Percentiles rank a stretch among this genome's conserved stretches.
Conservation (phyloP, 2,888 invertebrate genomes). For the Bellardia bayeri region DNA sequence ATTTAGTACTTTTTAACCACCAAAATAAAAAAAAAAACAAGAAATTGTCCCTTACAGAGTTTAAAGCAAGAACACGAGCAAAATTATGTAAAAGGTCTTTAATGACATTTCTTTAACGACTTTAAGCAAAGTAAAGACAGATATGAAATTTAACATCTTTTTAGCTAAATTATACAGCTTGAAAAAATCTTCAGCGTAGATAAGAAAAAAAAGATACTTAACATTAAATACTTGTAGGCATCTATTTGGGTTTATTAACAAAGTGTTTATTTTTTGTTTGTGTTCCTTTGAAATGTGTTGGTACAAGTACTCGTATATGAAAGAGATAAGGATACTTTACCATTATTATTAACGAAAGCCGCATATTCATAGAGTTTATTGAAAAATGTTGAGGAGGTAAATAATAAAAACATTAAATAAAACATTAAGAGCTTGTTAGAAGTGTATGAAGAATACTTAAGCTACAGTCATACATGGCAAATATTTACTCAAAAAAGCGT, state of each 20-base stretch:
- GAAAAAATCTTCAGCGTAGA: not conserved
- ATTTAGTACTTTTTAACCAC: not conserved
- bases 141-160: not conserved
- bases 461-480: no score
- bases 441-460: not conserved
- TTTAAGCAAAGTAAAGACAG: not conserved
- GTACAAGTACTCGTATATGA: slow-evolving; percentile 22
- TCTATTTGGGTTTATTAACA: slow-evolving; percentile 18
- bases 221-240: slow-evolving; percentile 23
- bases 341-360: slow-evolving; percentile 34
- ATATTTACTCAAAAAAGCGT: no score
- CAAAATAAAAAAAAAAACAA: not conserved
- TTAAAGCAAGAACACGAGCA: not conserved
- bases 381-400: slow-evolving; percentile 10
- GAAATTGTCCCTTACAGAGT: not conserved
- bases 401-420: slow-evolving; percentile 18
- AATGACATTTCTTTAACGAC: not conserved
- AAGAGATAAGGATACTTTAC: slow-evolving; percentile 56
- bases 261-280: slow-evolving; percentile 20
- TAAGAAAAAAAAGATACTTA: slow-evolving; percentile 41
- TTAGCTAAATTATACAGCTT: slow-evolving; percentile 17
- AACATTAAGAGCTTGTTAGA: not conserved
- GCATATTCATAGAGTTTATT: slow-evolving; percentile 31
- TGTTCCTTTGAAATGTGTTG: not conserved
- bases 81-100: not conserved